These are phyloP conservation scores for Candidula unifasciata DNA, from an alignment of 2,888 invertebrate genomes.

Conservation along the genomic window DNA sequence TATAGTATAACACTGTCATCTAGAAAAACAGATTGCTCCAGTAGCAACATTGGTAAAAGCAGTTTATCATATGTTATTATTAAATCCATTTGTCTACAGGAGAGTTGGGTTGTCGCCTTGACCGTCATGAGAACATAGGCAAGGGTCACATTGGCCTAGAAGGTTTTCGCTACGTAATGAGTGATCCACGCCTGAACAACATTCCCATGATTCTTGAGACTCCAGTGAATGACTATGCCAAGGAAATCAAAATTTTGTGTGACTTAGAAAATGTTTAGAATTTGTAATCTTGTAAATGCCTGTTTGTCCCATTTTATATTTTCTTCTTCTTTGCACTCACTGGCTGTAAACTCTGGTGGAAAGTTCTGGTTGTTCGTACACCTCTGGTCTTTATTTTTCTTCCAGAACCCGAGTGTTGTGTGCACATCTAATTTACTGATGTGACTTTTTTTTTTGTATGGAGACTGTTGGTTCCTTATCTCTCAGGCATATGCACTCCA, in stretches of 20 bases:
- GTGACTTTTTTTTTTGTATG: no score
- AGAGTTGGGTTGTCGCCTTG: constrained; percentile 77
- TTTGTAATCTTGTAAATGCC: background rate
- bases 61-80: no score
- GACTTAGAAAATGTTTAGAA: constrained; percentile 44
- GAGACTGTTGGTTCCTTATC: no score
- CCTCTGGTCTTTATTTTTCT: no score
- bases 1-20: no score
- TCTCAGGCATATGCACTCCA: no score
- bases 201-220: constrained; percentile 79
- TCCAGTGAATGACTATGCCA: constrained; percentile 66
- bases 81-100: constrained; percentile 65
- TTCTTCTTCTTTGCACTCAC: background rate
- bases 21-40: no score
- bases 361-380: no score
- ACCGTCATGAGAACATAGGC: constrained; percentile 80
- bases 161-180: constrained; percentile 78
- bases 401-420: no score
- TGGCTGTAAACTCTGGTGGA: no score
- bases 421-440: no score
- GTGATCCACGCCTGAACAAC: constrained; percentile 75
- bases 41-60: no score
- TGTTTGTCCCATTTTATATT: background rate
- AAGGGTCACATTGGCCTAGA: constrained; percentile 78
- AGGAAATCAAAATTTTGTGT: constrained; percentile 68